Evolutionary conservation across 2,888 invertebrate species (phyloP).

Genomic region (Escarpia spicata): DNA sequence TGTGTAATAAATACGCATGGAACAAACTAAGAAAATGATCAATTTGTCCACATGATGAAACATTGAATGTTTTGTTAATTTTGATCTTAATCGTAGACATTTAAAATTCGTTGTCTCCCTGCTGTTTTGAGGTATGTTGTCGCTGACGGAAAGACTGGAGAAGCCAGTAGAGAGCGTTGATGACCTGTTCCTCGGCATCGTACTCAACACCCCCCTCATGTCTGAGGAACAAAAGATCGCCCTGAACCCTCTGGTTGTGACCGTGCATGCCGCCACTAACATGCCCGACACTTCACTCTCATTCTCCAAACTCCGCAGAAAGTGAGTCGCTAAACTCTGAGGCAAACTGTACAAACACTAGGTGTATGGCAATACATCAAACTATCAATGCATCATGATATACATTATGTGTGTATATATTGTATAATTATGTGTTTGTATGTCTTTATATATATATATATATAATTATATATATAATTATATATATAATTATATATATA

Average conservation of each 20-base stretch:
- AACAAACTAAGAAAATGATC: no score
- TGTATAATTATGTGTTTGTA: background rate
- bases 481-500: constrained; percentile 29
- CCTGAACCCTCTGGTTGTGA: constrained; percentile 63
- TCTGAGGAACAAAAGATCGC: constrained; percentile 52
- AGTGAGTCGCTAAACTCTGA: constrained; percentile 42
- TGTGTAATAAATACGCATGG: background rate
- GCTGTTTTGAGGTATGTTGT: constrained; percentile 23
- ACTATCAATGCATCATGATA: background rate
- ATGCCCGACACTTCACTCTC: constrained; percentile 57
- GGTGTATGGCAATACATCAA: background rate
- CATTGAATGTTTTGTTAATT: background rate
- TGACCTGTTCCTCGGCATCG: constrained; percentile 58
- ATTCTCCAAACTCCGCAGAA: constrained; percentile 52
- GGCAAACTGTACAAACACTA: background rate
- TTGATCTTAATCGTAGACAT: background rate
- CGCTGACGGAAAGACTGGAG: constrained; percentile 56
- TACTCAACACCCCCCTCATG: constrained; percentile 56
- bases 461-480: constrained; percentile 20
- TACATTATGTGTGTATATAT: no score
- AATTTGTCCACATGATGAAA: background rate
- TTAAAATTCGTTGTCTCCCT: background rate
- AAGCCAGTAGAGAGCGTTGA: constrained; percentile 55
- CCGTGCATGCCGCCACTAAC: constrained; percentile 56
- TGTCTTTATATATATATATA: background rate